Percentiles rank a stretch among this genome's conserved stretches.
Conservation (phyloP, 2,113 vertebrate genomes). For the Nannospalax galili region DNA sequence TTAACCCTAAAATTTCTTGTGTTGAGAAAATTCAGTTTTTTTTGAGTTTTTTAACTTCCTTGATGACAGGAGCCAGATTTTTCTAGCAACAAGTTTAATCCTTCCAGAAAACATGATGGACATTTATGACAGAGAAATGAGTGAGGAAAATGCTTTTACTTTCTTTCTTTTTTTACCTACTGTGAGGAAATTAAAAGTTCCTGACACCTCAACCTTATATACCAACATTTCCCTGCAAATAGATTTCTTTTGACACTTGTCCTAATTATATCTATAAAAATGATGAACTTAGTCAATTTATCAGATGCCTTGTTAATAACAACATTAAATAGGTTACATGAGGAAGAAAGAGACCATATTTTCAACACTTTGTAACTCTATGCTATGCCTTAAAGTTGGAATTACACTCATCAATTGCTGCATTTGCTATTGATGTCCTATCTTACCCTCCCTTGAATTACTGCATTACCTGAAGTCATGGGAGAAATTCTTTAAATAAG, state of each 20-base stretch:
- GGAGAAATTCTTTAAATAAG: not conserved
- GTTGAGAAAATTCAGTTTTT: conserved; percentile 41
- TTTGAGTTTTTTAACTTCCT: conserved; percentile 55
- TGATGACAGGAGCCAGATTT: conserved; percentile 55
- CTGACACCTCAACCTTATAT: not conserved
- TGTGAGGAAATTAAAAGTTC: conserved; percentile 35
- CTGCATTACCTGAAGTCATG: not conserved
- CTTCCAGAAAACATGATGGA: conserved; percentile 62
- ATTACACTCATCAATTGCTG: not conserved
- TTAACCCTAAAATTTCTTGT: conserved; percentile 8
- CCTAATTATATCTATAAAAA: not conserved
- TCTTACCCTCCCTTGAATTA: not conserved
- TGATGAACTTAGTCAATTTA: not conserved
- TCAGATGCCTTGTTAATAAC: not conserved
- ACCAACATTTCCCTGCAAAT: not conserved
- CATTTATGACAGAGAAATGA: conserved; percentile 67
- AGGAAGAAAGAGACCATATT: not conserved
- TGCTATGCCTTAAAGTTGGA: not conserved
- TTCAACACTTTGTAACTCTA: not conserved
- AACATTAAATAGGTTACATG: not conserved
- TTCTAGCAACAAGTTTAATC: conserved; percentile 59
- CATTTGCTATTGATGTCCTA: not conserved
- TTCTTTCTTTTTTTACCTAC: conserved; percentile 46
- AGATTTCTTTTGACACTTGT: not conserved
- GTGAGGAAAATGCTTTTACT: conserved; percentile 60